Evolutionary conservation across 2,888 invertebrate species (phyloP), one percentile per base, ranked within the genome.

Genomic region (Micropterix aruncella): DNA sequence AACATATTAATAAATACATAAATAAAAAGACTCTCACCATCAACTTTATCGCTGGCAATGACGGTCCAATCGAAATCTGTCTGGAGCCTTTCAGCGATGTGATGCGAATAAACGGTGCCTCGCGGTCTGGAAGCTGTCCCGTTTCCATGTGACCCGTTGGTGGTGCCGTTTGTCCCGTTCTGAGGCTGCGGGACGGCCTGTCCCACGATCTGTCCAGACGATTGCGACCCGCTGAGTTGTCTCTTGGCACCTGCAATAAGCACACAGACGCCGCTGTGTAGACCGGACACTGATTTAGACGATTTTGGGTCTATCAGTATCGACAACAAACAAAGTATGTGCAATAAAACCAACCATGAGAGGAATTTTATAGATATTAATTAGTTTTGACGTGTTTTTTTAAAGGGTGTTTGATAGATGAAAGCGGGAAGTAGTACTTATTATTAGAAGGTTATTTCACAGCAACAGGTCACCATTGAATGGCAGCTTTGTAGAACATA

Each of bases 61-160:
- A 79, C 59, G 53, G 74, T 75, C 77, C 78, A 79, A 55, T 79
- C 77, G n/a, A 70, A 66, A 50, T 73, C 71, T 40, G 65, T 57
- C 52, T 71, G 72, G 12, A 66, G 52, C 45, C 66, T 65, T 46
- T 70, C 70, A 15, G 67, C 68, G 41, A 73, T 70, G 52, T 74
- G 73, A 39, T 74, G 62, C 7, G 75, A 74, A 55, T 75, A 79
- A 41, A 79, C 66, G 41, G 79, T 60, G 19, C 78, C 75, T n/a
- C 76, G 65, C 47, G 79, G 74, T 55, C 76, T 74, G 53, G 79
- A 70, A 57, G 57, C 42, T 2, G 27, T 38, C 9, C 19, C 44
- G 3, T 16, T 40, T 4, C 37, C 37, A 7, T 27, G n/a, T 3
- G 40, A 17, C 7, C 40, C 43, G 37, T 44, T 44, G 2, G 44